These are phyloP conservation scores for Dioctria rufipes DNA, from an alignment of 2,888 invertebrate genomes.

Conservation along the genomic window DNA sequence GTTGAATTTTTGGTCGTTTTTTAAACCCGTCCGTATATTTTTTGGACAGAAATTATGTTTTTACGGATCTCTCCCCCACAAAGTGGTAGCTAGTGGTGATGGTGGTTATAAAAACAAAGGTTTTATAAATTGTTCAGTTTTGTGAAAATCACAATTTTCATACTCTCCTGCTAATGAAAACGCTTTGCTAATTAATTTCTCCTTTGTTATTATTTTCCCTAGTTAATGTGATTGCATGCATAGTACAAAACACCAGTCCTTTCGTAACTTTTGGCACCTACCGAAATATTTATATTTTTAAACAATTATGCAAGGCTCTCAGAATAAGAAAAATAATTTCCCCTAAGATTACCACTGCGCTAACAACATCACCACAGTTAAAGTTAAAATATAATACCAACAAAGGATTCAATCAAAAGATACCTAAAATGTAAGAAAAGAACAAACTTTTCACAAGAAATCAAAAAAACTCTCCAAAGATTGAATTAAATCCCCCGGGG, in stretches of 20 bases:
- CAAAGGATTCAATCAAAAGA: slow-evolving; percentile 53
- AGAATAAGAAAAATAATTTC: neutral
- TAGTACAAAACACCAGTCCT: neutral
- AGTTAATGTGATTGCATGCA: slow-evolving; percentile 1
- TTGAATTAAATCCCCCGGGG: slow-evolving; percentile 57
- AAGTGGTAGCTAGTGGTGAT: neutral
- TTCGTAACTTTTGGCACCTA: neutral
- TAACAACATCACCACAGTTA: neutral
- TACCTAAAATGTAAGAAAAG: slow-evolving; percentile 40
- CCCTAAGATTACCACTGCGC: neutral
- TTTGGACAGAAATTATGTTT: slow-evolving; percentile 30
- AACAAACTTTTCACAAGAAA: slow-evolving; percentile 46
- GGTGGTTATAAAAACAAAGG: slow-evolving; percentile 12
- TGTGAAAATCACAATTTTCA: slow-evolving; percentile 14
- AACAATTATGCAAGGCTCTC: neutral
- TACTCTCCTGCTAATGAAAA: neutral
- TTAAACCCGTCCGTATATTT: neutral
- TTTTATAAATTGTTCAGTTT: slow-evolving; percentile 2
- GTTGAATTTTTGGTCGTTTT: slow-evolving; percentile 33
- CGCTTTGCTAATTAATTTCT: slow-evolving; percentile 23
- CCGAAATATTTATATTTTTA: neutral
- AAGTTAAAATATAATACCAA: neutral
- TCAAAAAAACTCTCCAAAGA: slow-evolving; percentile 51
- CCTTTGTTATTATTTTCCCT: neutral
- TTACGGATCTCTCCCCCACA: neutral